A percentile compares a stretch with the other conserved stretches of the same genome.
phyloP scores from a whole-genome alignment of 2,113 vertebrate species.

The Ptilorrhoa leucosticta region DNA sequence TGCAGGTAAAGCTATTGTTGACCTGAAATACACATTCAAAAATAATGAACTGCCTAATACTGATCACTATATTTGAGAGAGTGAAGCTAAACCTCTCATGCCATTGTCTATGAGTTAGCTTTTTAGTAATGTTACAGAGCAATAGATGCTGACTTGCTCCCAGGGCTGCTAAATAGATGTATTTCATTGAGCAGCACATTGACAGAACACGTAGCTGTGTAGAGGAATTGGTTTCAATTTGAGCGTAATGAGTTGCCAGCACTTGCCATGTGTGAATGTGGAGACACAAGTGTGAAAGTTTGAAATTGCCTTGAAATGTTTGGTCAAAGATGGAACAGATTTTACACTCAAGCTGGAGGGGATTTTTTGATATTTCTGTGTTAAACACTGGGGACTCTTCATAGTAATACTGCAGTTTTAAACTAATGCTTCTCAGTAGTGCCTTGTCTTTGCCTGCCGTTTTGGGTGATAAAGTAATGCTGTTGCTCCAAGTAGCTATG shows the following conservation, averaged over 20 bases:
- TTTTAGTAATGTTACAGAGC: not conserved
- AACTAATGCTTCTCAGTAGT: not conserved
- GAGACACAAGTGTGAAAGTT: not conserved
- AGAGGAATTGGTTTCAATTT: not conserved
- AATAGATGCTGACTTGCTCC: not conserved
- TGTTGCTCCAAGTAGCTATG: not conserved
- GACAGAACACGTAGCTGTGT: rapidly evolving
- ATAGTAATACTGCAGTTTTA: not conserved
- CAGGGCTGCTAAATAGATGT: not conserved
- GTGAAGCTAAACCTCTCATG: not conserved
- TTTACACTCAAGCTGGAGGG: not conserved
- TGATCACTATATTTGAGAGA: not conserved
- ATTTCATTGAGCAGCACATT: not conserved
- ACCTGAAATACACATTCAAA: not conserved
- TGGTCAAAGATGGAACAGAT: not conserved
- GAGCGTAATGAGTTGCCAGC: not conserved
- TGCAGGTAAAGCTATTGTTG: conserved; percentile 81
- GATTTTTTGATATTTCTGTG: not conserved
- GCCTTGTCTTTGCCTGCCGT: not conserved
- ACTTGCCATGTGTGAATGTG: not conserved
- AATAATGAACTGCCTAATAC: not conserved
- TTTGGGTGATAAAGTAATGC: not conserved
- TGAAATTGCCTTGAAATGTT: not conserved
- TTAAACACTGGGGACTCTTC: not conserved
- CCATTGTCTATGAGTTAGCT: not conserved